Evolutionary conservation across 2,113 vertebrate species (phyloP), one percentile per base, ranked within the genome.

Genomic region (Anhinga rufa): DNA sequence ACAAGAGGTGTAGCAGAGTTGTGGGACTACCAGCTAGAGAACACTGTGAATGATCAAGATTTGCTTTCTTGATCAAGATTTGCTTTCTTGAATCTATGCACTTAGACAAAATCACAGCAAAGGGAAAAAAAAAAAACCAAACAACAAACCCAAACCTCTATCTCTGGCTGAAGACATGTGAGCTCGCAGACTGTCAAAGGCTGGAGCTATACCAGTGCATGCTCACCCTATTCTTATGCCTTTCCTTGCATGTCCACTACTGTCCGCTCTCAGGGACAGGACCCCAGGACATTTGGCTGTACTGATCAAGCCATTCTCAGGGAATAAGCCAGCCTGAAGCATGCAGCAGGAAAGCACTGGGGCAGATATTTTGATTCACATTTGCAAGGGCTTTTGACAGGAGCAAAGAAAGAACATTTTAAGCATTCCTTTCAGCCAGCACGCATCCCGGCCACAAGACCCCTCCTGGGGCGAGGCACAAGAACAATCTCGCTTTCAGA

Each of bases 371-470:
- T 76, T 82, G 80, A 91, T 90, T 85, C 94, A 24, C 82, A 89
- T 88, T 93, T 93, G 83, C 88, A 84, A 95, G 62, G 54, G 83
- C 83, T 93, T 95, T 94, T 95, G 80, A 97, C 91, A 89, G 91
- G 88, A 96, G 91, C 32, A 79, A 83, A 95, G 93, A 91, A 92
- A 88, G 90, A 88, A 79, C 83, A 93, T 93, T 92, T 96, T 94
- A 96, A 96, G 91, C 86, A 92, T 95, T 94, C 95, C 91, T 95
- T 95, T 93, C 95, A 91, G 88, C 88, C 93, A 71, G 69, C 88
- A 89, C 0, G 11, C 54, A 91, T 91, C 91, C 74, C 8, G 0
- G 88, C 80, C 76, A 80, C 12, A 7, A 92, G 93, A 96, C 82
- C 69, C 79, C 88, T 96, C 86, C 92, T 91, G 92, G 92, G 80